These are phyloP conservation scores for Parascotia fuliginaria DNA, from an alignment of 2,888 invertebrate species.

Conservation along the genomic window DNA sequence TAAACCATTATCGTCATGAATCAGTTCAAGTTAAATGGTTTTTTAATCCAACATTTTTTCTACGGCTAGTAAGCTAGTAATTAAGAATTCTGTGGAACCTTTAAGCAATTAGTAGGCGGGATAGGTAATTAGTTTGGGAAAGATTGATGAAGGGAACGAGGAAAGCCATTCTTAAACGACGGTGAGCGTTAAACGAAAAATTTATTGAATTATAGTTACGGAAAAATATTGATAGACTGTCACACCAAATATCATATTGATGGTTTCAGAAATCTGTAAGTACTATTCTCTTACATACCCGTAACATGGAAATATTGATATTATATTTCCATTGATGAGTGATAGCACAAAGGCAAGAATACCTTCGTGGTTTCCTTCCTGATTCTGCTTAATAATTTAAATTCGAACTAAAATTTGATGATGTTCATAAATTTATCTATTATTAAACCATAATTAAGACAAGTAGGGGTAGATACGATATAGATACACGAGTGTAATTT, in stretches of 20 bases:
- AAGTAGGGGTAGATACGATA: background rate
- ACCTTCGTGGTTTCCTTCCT: no score
- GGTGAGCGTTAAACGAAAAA: background rate
- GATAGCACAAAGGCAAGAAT: no score
- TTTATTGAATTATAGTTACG: background rate
- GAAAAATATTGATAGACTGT: background rate
- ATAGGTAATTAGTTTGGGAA: constrained; percentile 2
- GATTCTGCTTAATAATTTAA: no score
- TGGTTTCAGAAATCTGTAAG: no score
- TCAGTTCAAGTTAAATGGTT: background rate
- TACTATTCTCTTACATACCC: no score
- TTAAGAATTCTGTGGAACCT: background rate
- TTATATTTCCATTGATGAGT: no score
- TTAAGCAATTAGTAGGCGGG: constrained; percentile 5
- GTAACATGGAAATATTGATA: no score
- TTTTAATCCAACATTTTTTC: background rate
- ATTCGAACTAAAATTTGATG: no score
- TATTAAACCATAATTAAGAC: background rate
- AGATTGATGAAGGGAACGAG: constrained; percentile 3
- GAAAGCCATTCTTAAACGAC: background rate
- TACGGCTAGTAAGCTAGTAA: background rate
- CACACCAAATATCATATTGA: no score
- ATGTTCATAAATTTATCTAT: no score
- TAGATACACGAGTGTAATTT: background rate
- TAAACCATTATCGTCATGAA: background rate